Base-by-base conservation (phyloP, 2,113 vertebrate genomes). In the Hippocampus comes region DNA sequence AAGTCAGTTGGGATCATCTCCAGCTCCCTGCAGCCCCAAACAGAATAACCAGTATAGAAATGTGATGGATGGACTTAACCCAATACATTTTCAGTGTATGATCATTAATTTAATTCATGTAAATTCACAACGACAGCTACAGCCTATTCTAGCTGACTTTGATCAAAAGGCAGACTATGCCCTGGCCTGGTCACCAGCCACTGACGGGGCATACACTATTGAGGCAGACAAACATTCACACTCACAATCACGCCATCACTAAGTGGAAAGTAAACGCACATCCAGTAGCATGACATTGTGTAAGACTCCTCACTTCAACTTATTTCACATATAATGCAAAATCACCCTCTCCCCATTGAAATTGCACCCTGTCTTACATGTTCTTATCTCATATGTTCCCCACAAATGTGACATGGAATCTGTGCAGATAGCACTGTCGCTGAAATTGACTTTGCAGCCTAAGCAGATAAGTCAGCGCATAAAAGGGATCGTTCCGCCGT, bases 401-500 rank as follows among this genome's bases (percentile, higher is more conserved):
- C 10, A 42, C 63, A 23, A 64, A 43, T 42, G 63, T 64, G 38
- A 64, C 38, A 21, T 41, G 15, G 18, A 61, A 61, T 61, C 59
- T 8, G 18, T 10, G 4, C 59, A 42, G 38, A 63, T 21, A 41
- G 17, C 34, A 34, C 9, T 21, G 55, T 25, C 23, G 25, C 23
- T 25, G 18, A 63, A 63, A 63, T 63, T 42, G 61, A 63, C 17
- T 63, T n/a, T 63, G 34, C 61, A 63, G 61, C 34, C 20, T 11
- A 41, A 42, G 61, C 38, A 41, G 34, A 63, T 63, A 63, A 63
- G 61, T 63, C 20, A n/a, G 34, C 2, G 27, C 18, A 34, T 30
- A 61, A 61, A 9, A 61, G 27, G 8, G 20, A 63, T 41, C 9
- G 18, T n/a, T 41, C 61, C 21, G 10, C 63, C 41, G 4, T 43